phyloP scores from a whole-genome alignment of 1,140 invertebrate genomes.

The Eumaeus atala region DNA sequence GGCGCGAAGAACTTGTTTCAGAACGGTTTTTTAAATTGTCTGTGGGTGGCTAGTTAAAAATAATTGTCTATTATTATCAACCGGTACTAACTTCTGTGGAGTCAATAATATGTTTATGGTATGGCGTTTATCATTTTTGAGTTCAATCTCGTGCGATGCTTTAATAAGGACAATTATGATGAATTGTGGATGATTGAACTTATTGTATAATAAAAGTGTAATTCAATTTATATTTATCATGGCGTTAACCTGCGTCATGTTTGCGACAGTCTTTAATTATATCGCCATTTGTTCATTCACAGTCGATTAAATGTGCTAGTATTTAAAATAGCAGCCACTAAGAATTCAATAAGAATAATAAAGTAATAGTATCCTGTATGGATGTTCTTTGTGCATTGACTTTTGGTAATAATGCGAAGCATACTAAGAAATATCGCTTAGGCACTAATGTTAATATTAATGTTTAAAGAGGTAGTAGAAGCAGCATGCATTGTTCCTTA shows the following conservation, averaged over 20 bases:
- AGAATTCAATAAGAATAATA: no score
- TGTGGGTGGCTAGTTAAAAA: conserved; percentile 30
- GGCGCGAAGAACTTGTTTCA: conserved; percentile 27
- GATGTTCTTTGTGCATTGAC: no score
- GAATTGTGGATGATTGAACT: conserved; percentile 19
- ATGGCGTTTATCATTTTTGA: conserved; percentile 22
- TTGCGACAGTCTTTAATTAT: no score
- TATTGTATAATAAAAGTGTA: conserved; percentile 8
- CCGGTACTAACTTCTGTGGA: conserved; percentile 24
- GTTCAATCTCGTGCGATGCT: conserved; percentile 8
- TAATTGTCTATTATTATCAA: conserved; percentile 34
- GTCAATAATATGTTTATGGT: conserved; percentile 19
- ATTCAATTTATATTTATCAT: conserved; percentile 16
- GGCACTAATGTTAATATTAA: no score
- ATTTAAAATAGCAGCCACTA: no score
- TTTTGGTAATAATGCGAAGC: no score
- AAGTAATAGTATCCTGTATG: no score
- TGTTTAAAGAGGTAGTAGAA: no score
- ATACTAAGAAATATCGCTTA: no score
- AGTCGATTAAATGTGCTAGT: no score
- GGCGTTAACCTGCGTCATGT: conserved; percentile 13
- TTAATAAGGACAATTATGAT: conserved; percentile 17
- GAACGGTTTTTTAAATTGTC: conserved; percentile 27
- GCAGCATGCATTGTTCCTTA: no score
- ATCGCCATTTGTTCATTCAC: no score